phyloP scores from a whole-genome alignment of 2,113 vertebrate species.

The Labrus mixtus region DNA sequence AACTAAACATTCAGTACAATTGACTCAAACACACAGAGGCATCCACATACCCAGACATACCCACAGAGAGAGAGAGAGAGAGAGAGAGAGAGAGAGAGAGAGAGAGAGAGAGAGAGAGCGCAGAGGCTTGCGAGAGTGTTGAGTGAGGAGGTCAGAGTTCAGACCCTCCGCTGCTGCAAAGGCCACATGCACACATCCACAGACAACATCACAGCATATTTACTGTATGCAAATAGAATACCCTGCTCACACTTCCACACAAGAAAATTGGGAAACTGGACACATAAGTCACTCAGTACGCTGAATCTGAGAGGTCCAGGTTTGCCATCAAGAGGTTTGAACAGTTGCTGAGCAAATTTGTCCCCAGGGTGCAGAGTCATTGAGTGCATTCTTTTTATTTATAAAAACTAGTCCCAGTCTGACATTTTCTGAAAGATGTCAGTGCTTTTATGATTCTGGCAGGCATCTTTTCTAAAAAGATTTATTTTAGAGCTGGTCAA shows the following conservation, averaged over 20 bases:
- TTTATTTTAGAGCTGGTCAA: no score
- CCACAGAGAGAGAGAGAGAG: slow-evolving; percentile 34
- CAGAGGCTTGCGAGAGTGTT: slow-evolving; percentile 56
- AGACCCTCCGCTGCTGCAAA: slow-evolving; percentile 62
- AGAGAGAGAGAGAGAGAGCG: slow-evolving; percentile 30
- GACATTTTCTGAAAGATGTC: no score
- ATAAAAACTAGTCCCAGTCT: background rate
- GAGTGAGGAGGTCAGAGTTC: slow-evolving; percentile 69
- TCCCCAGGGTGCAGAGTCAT: slow-evolving; percentile 5
- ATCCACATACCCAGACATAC: slow-evolving; percentile 44
- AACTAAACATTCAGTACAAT: slow-evolving; percentile 20
- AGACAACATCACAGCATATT: slow-evolving; percentile 39
- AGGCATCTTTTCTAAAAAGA: no score
- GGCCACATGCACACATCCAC: slow-evolving; percentile 36
- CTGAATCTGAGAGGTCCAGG: slow-evolving; percentile 13
- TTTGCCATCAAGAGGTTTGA: slow-evolving; percentile 22
- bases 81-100: slow-evolving; percentile 28
- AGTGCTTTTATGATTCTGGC: no score
- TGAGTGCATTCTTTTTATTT: background rate
- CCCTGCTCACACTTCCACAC: slow-evolving; percentile 2
- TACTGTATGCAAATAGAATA: slow-evolving; percentile 31
- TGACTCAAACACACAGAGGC: slow-evolving; percentile 19
- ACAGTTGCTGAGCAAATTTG: background rate
- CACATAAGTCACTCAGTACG: slow-evolving; percentile 14
- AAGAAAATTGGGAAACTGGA: slow-evolving; percentile 30